phyloP scores from a whole-genome alignment of 64 coral and sea anemone genomes.

The Stichodactyla helianthus region DNA sequence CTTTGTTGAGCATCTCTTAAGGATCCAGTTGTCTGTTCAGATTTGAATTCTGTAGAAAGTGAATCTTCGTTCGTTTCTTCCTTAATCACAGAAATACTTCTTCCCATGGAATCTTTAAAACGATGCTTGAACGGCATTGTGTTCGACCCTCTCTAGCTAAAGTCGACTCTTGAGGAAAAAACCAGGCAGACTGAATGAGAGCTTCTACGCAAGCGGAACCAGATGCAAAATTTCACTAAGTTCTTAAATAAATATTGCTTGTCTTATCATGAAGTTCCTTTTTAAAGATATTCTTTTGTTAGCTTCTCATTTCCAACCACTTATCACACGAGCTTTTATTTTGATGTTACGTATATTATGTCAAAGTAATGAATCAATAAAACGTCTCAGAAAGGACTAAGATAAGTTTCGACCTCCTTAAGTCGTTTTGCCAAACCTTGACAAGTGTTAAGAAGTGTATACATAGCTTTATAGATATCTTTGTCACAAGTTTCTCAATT shows the following conservation, averaged over 20 bases:
- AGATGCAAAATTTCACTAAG: constrained; percentile 2
- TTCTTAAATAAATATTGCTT: constrained; percentile 8
- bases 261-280: constrained; percentile 7
- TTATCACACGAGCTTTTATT: background rate
- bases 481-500: background rate
- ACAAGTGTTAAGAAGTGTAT: background rate
- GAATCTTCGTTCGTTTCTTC: background rate
- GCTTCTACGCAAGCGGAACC: background rate
- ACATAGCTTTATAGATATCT: background rate
- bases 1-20: background rate
- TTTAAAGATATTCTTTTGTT: background rate
- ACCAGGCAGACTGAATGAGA: background rate
- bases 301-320: background rate
- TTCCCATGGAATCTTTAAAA: background rate
- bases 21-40: background rate
- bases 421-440: background rate
- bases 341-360: background rate
- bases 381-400: background rate
- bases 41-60: background rate
- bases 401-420: background rate
- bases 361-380: background rate
- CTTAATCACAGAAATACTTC: background rate
- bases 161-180: background rate
- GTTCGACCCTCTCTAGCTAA: background rate
- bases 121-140: constrained; percentile 1